Conservation (phyloP, 2,797 vertebrate genomes). For the Limosa lapponica region DNA sequence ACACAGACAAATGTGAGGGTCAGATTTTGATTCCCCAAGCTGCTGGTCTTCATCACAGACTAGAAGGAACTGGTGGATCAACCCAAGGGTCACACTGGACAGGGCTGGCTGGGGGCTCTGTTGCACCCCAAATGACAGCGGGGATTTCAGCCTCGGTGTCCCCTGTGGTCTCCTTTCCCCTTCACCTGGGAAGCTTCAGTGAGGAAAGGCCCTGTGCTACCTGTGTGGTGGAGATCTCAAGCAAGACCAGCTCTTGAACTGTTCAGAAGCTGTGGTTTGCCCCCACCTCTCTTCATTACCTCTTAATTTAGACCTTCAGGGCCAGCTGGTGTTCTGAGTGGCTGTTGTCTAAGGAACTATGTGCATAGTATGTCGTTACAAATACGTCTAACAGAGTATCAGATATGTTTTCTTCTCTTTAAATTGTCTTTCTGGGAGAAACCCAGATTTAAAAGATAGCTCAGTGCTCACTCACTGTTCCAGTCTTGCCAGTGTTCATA, state of each 20-base stretch:
- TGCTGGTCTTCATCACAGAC: background rate
- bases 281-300: background rate
- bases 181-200: background rate
- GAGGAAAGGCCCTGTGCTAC: background rate
- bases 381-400: background rate
- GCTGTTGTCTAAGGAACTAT: background rate
- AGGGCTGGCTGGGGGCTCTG: background rate
- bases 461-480: background rate
- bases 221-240: accelerated
- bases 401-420: background rate
- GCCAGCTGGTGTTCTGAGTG: background rate
- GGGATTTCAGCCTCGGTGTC: background rate
- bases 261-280: background rate
- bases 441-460: background rate
- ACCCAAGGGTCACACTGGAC: background rate
- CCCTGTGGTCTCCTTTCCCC: background rate
- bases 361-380: background rate
- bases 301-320: background rate
- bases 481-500: background rate
- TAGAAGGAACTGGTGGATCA: background rate
- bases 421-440: background rate
- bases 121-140: background rate
- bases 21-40: background rate
- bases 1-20: background rate
- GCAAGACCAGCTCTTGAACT: background rate